Conservation (phyloP, 2,888 invertebrate species). For the Macaria notata region DNA sequence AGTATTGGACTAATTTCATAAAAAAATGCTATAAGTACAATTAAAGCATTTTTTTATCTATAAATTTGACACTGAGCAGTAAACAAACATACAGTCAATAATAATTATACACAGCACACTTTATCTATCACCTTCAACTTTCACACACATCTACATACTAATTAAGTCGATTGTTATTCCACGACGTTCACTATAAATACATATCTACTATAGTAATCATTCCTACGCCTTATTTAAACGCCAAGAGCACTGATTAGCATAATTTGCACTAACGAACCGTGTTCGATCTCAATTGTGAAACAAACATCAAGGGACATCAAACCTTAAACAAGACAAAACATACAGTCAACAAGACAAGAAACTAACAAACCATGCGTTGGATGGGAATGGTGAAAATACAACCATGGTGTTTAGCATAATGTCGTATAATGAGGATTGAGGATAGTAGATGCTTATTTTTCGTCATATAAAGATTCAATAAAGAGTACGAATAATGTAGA, state of each 20-base stretch:
- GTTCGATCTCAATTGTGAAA: conserved; percentile 23
- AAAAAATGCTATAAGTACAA: no score
- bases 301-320: conserved; percentile 24
- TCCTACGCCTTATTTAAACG: conserved; percentile 13
- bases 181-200: background rate
- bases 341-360: conserved; percentile 19
- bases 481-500: no score
- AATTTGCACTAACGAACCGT: conserved; percentile 19
- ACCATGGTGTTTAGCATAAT: conserved; percentile 30
- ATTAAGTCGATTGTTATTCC: background rate
- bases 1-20: no score
- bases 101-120: no score
- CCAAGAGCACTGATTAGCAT: conserved; percentile 17
- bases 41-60: no score
- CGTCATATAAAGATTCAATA: background rate
- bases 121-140: background rate
- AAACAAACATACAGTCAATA: no score
- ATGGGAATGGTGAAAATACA: conserved; percentile 23
- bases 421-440: conserved; percentile 16
- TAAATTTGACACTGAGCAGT: no score
- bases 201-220: conserved; percentile 1
- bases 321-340: conserved; percentile 20
- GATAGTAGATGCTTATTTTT: conserved; percentile 11
- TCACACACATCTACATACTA: background rate
- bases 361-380: conserved; percentile 30